Evolutionary conservation across 1,140 invertebrate species (phyloP), one percentile per base, ranked within the genome.

Genomic region (Hylyphantes graminicola): DNA sequence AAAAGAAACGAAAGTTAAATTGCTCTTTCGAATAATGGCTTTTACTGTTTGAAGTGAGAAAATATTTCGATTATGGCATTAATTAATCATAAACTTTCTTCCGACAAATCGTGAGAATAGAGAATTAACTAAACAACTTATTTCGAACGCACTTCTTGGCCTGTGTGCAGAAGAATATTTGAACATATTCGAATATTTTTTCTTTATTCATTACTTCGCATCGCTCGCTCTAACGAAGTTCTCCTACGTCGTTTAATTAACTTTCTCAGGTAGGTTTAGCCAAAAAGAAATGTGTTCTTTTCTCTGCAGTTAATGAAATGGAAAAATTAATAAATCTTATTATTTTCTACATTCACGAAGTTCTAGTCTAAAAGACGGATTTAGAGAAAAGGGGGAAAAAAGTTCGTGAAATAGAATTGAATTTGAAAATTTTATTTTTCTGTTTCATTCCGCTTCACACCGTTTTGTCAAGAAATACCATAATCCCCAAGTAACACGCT

Each of bases 321-420:
- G 76, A 78, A 78, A 78, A 78, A 78, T 78, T 78, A 78, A 78
- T 78, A 78, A 78, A 78, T 78, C 63, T 50, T 78, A 78, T 78
- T 78, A 78, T 78, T 78, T 78, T 67, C 76, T 19, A 21, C 3
- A 15, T 55, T 67, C 63, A 8, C 17, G 6, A 78, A 78, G 53
- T 78, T 64, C 54, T 13, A 12, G 35, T 12, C 19, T 63, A 21
- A 54, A 78, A 78, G 76, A 63, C 65, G 50, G 51, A 78, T 67
- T 78, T 67, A 35, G n/a, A 59, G n/a, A 59, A 74, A 78, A 78
- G 54, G 67, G 7, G 5, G 5, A 35, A 35, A 64, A 35, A 78
- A 21, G 65, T 64, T 76, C 72, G 53, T 48, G 17, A 54, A 78
- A 78, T 55, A n/a, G 64, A 78, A 78, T 50, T 78, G 63, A 78